Evolutionary conservation across 2,888 invertebrate genomes (phyloP).

Genomic region (Hesperia comma): DNA sequence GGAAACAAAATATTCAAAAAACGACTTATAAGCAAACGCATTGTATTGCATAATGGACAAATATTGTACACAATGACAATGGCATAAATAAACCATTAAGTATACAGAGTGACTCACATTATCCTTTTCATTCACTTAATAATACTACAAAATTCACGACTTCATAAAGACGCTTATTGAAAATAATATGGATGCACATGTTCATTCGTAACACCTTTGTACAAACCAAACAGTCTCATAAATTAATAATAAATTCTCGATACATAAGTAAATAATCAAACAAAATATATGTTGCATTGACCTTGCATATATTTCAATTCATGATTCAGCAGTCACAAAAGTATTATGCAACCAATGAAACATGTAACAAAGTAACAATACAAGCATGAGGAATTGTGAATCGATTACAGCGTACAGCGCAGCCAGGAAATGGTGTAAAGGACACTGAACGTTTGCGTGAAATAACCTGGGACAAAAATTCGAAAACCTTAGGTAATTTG

Average conservation of each 20-base stretch:
- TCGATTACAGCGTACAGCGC: background rate
- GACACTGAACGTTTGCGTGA: background rate
- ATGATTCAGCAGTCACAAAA: background rate
- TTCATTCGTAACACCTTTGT: no score
- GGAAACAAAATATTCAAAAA: background rate
- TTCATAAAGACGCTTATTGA: no score
- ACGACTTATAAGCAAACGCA: no score
- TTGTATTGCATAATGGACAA: background rate
- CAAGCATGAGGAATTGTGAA: slow-evolving; percentile 5
- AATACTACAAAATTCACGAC: no score
- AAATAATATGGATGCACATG: no score
- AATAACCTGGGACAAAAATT: background rate
- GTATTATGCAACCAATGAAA: background rate
- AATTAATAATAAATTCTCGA: no score
- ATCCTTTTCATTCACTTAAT: no score
- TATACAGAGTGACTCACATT: no score
- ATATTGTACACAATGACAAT: background rate
- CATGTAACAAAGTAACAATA: slow-evolving; percentile 1
- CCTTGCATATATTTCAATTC: background rate
- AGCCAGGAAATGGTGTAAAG: background rate
- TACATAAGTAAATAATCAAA: no score
- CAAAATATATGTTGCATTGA: no score
- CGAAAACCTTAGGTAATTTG: background rate
- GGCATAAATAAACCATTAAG: background rate
- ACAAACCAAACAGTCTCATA: no score